These are phyloP conservation scores for Stomorhina lunata DNA, from an alignment of 2,888 invertebrate species.

Conservation along the genomic window DNA sequence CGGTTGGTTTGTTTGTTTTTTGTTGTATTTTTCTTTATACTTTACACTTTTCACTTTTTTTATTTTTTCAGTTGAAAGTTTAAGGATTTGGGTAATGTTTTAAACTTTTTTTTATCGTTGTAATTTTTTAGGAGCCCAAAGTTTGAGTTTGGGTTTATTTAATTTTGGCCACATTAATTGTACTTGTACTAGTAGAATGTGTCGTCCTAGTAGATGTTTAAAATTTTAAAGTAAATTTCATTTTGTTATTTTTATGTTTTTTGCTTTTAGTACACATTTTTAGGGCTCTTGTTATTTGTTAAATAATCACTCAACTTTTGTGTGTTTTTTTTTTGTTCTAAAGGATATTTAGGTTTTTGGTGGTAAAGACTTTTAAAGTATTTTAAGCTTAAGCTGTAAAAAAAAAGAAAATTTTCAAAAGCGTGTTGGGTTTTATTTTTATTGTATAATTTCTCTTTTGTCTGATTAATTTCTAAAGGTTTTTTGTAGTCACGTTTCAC, in stretches of 20 bases:
- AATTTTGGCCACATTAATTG: slow-evolving; percentile 5
- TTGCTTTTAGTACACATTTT: not conserved
- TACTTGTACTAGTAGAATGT: not conserved
- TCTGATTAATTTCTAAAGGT: no score
- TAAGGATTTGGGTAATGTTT: not conserved
- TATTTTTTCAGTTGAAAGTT: not conserved
- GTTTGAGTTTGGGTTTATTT: not conserved
- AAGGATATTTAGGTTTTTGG: slow-evolving; percentile 1
- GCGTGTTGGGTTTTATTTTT: not conserved
- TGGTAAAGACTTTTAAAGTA: not conserved
- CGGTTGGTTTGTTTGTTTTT: not conserved
- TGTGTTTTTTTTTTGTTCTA: not conserved
- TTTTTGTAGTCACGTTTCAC: slow-evolving; percentile 6
- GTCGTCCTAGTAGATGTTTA: not conserved
- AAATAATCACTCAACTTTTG: slow-evolving; percentile 1
- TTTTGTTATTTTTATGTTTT: not conserved
- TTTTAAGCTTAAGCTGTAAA: not conserved
- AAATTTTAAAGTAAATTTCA: not conserved
- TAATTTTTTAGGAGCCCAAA: not conserved
- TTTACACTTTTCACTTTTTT: not conserved
- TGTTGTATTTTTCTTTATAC: not conserved
- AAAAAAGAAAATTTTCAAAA: not conserved
- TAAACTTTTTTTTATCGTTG: not conserved
- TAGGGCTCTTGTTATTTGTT: not conserved
- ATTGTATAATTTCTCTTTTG: not conserved